phyloP scores from a whole-genome alignment of 2,888 invertebrate genomes.

The Pseudolycoriella hygida region DNA sequence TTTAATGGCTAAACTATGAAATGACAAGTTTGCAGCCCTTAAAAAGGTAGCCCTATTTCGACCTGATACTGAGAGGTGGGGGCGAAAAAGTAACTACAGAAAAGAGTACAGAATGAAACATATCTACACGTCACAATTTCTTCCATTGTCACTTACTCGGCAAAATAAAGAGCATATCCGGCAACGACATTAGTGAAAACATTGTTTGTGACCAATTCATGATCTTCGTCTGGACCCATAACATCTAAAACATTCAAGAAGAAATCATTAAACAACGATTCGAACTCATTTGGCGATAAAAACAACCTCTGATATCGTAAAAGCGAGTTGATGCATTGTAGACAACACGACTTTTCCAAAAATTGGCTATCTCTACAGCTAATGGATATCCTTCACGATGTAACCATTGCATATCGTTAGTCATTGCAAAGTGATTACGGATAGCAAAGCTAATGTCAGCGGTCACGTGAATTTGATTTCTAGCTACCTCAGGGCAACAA shows the following conservation, averaged over 20 bases:
- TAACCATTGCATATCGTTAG: constrained; percentile 2
- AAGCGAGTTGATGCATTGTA: constrained; percentile 31
- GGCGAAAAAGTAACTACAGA: no score
- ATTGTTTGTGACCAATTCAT: constrained; percentile 36
- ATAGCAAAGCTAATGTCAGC: constrained; percentile 38
- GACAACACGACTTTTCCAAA: constrained; percentile 36
- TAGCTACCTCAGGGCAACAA: constrained; percentile 37
- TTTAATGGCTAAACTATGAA: no score
- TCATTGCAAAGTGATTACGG: constrained; percentile 10
- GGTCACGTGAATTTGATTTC: constrained; percentile 38
- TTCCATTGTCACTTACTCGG: constrained; percentile 27
- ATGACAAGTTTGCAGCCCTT: no score
- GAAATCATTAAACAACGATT: neutral
- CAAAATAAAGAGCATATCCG: constrained; percentile 37
- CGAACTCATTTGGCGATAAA: neutral
- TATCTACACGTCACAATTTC: no score
- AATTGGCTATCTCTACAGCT: constrained; percentile 37
- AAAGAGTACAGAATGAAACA: no score
- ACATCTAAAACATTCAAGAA: constrained; percentile 26
- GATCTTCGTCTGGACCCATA: constrained; percentile 47
- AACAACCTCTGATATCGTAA: constrained; percentile 34
- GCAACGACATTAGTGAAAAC: constrained; percentile 40
- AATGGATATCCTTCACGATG: constrained; percentile 34
- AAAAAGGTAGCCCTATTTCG: no score
- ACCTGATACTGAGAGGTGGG: no score